Base-by-base conservation (phyloP, 2,888 invertebrate species). In the Labia minor region DNA sequence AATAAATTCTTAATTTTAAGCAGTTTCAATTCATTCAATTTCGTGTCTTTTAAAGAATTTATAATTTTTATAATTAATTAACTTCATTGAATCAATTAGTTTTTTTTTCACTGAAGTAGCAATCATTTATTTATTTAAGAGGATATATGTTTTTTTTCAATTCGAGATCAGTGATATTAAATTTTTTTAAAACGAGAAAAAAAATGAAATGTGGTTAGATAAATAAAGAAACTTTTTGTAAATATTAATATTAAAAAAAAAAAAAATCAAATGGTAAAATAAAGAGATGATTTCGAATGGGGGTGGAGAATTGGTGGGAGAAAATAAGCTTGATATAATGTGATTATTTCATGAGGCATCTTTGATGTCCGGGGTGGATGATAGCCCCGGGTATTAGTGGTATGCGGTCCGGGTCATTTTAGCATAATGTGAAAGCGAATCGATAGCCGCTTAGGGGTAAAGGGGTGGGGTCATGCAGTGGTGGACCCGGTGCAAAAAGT, bases 331-430 rank as follows among this genome's bases (percentile, higher is more conserved):
- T 49, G 49, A 49, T 49, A 49, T n/a, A n/a, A 49, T 49, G 49
- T 49, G 49, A 49, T 49, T 49, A 49, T 49, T 49, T 49, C 49
- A 49, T 49, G 49, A 49, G 49, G 49, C 3, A 49, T 49, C 49
- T 49, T 49, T 49, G 49, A 49, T 10, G 49, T 49, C 2, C 3
- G 14, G 16, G 49, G 49, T 2, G 16, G 49, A 10, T 4, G 49
- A 49, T 16, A 16, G 49, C 14, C 49, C 16, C n/a, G 49, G 49
- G 49, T 49, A 49, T 49, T 49, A 49, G 49, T 49, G 49, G 49
- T 49, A 49, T 49, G 49, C 49, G 49, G 49, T 49, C 49, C 49
- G 49, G 49, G 49, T 49, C 49, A 49, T 49, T 49, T 49, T 49
- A 49, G 49, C 49, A 49, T 49, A 49, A 49, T 49, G 49, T 49